phyloP scores from a whole-genome alignment of 2,113 vertebrate species.

The Amazona guildingii region DNA sequence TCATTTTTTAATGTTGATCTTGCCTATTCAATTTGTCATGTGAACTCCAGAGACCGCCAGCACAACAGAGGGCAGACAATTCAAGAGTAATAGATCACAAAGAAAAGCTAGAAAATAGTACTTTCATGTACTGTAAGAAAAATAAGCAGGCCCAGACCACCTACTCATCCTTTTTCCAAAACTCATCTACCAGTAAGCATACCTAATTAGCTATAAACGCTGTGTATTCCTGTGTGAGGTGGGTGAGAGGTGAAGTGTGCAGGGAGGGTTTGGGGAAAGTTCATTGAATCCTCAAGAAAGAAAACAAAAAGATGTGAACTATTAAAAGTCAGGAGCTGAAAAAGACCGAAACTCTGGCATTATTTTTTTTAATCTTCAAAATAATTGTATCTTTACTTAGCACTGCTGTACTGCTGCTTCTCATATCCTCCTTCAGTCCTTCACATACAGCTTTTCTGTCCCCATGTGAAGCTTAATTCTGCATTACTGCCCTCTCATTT shows the following conservation, averaged over 20 bases:
- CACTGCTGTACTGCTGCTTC: background rate
- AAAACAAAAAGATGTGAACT: background rate
- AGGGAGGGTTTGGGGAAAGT: rapidly evolving
- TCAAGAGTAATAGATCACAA: background rate
- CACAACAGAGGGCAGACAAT: background rate
- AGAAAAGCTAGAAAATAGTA: background rate
- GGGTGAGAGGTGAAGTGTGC: background rate
- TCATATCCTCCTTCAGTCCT: background rate
- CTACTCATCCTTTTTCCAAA: background rate
- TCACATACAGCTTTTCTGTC: background rate
- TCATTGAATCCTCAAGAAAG: background rate
- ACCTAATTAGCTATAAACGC: background rate
- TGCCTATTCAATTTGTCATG: background rate
- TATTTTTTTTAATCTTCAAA: background rate
- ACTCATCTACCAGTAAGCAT: background rate
- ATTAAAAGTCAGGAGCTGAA: background rate
- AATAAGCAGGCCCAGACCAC: background rate
- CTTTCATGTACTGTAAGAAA: background rate
- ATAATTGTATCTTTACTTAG: background rate
- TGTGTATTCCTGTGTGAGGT: background rate
- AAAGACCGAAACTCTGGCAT: background rate
- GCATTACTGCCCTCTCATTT: background rate
- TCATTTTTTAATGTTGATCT: background rate
- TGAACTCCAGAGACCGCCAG: background rate
- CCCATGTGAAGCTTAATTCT: background rate